phyloP scores from a whole-genome alignment of 2,797 vertebrate genomes.

The Sarcoramphus papa region DNA sequence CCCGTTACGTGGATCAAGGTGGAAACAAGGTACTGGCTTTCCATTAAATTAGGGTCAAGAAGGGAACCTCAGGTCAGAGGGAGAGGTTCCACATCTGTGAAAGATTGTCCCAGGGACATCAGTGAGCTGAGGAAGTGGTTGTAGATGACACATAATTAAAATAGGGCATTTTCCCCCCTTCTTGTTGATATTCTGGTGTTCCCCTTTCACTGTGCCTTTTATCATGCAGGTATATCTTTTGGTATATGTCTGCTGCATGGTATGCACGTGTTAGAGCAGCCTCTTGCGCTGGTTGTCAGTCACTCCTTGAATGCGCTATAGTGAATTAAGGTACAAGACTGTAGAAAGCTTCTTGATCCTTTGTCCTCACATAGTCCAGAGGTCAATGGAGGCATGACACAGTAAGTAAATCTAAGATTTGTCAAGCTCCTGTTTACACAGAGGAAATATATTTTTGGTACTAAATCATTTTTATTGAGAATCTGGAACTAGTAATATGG shows the following conservation, averaged over 20 bases:
- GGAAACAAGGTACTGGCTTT: constrained; percentile 87
- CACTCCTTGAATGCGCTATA: background rate
- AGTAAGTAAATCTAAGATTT: background rate
- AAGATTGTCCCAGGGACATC: fast-evolving
- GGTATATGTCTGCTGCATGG: background rate
- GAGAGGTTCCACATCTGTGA: background rate
- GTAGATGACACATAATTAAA: background rate
- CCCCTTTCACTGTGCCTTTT: background rate
- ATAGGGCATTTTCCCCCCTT: fast-evolving
- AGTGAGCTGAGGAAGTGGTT: background rate
- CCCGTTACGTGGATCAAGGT: constrained; percentile 96
- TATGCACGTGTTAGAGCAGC: fast-evolving
- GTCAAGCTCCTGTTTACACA: background rate
- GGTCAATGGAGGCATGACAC: no score
- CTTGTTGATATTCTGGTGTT: background rate
- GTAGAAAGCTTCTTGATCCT: background rate
- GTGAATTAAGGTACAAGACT: background rate
- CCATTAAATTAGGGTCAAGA: fast-evolving
- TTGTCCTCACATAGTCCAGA: background rate
- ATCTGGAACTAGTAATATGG: background rate
- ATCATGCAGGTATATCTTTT: no score
- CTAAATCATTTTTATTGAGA: background rate
- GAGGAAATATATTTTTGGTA: background rate
- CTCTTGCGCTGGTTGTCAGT: background rate
- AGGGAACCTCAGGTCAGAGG: fast-evolving